A percentile compares a stretch with the other conserved stretches of the same genome.
phyloP scores from a whole-genome alignment of 2,888 invertebrate genomes.

The Scrobipalpa costella region DNA sequence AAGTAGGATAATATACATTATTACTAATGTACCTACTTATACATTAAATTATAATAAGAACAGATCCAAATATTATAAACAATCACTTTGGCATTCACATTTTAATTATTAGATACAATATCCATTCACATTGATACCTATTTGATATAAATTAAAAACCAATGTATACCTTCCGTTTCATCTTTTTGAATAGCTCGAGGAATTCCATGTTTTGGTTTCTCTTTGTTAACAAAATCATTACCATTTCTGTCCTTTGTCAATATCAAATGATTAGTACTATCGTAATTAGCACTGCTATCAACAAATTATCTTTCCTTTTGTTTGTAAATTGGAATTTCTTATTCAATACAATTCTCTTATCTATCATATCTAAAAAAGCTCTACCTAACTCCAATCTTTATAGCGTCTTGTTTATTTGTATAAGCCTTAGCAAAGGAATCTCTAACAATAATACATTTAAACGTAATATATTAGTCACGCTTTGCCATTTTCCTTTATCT shows the following conservation, averaged over 20 bases:
- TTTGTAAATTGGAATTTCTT: neutral
- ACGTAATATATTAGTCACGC: slow-evolving; percentile 8
- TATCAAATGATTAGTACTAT: neutral
- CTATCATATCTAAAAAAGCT: neutral
- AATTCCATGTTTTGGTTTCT: neutral
- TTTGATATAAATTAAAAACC: no score
- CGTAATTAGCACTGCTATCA: neutral
- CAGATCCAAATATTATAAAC: no score
- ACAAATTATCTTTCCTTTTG: neutral
- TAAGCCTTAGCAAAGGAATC: neutral
- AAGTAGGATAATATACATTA: no score
- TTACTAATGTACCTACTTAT: no score
- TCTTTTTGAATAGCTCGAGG: neutral
- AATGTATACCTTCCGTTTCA: neutral
- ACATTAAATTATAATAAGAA: no score
- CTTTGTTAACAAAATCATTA: neutral
- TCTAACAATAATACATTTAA: neutral
- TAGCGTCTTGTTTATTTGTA: neutral
- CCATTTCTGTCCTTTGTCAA: neutral
- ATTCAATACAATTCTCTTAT: neutral
- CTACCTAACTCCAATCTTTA: neutral
- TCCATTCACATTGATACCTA: no score
- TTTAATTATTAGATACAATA: no score
- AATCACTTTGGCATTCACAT: no score
- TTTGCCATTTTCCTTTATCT: slow-evolving; percentile 12